Evolutionary conservation across 2,113 vertebrate species (phyloP), one percentile per base, ranked within the genome.

Genomic region (Ifrita kowaldi): DNA sequence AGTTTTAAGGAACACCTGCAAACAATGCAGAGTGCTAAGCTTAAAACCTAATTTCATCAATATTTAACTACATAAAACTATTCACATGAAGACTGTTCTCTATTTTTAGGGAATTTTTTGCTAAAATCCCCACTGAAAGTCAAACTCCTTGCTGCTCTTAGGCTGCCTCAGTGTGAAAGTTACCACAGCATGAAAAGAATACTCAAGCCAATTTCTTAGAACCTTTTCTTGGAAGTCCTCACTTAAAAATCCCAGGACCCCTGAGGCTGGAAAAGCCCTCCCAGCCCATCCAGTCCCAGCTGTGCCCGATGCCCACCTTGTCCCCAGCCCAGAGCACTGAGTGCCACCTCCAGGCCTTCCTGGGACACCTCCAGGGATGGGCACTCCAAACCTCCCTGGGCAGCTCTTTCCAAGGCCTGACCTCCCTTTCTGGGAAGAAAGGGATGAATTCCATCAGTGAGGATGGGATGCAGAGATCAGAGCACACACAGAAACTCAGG

Each of bases 241-340:
- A 52, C 23, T 37, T n/a, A 3, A 74, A 59, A 80, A 56, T 32
- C 30, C n/a, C 39, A 26, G 56, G 18, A 81, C 14, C 46, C 5
- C 13, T 39, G 37, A 39, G 46, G 19, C 0, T 59, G 19, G 44
- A 59, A 39, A 59, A 82, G 1, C 22, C 12, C 5, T 52, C 32
- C 8, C 9, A 9, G 44, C 4, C 3, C 35, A 18, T 4, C 3
- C 4, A 49, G 4, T 11, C 8, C 42, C n/a, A n/a, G n/a, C n/a
- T n/a, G n/a, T n/a, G n/a, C n/a, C n/a, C n/a, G n/a, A n/a, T n/a
- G n/a, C n/a, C n/a, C n/a, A n/a, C n/a, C n/a, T n/a, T n/a, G 30
- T 57, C 21, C 49, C 49, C 65, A 30, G 49, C 33, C 39, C 28
- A 30, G 64, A 44, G 39, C 68, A 0, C 59, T 30, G 8, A 50